Percentiles rank a stretch among this genome's conserved stretches.
Evolutionary conservation across 1,140 invertebrate genomes (phyloP).

Genomic region (Adelges cooleyi): DNA sequence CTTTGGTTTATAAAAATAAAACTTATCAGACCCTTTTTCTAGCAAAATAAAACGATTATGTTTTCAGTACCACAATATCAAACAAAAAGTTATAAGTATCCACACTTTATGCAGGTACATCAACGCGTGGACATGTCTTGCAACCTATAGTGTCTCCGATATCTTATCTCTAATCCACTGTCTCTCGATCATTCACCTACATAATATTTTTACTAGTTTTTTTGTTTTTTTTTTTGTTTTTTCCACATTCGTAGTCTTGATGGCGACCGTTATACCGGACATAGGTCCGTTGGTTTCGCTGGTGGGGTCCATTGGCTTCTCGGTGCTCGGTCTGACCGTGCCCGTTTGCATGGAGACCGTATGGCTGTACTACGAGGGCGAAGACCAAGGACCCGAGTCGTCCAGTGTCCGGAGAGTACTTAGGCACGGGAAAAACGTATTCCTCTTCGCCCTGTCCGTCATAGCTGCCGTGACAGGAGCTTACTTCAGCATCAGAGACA

Average conservation of each 20-base stretch:
- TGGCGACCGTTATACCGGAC: slow-evolving; percentile 74
- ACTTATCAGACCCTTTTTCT: too few species aligned
- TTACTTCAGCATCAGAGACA: neutral
- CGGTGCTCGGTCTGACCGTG: slow-evolving; percentile 81
- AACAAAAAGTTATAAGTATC: too few species aligned
- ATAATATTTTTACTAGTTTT: too few species aligned
- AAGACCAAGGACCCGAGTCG: neutral
- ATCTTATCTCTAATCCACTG: too few species aligned
- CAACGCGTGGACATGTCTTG: too few species aligned
- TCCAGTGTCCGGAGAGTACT: neutral
- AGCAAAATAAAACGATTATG: too few species aligned
- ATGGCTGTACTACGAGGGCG: neutral
- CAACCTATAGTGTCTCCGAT: too few species aligned
- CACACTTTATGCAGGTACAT: too few species aligned
- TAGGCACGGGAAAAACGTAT: neutral
- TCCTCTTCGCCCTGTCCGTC: neutral
- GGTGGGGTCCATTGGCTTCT: slow-evolving; percentile 79
- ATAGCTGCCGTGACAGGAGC: neutral
- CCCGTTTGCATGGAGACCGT: slow-evolving; percentile 82
- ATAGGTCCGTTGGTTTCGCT: slow-evolving; percentile 85
- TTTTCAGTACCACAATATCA: too few species aligned
- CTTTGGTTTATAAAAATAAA: too few species aligned
- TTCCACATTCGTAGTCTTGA: slow-evolving; percentile 51
- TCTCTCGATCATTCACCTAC: too few species aligned
- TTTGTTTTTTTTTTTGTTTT: too few species aligned